Evolutionary conservation across 1,140 invertebrate species (phyloP).

Genomic region (Lepidurus packardi): DNA sequence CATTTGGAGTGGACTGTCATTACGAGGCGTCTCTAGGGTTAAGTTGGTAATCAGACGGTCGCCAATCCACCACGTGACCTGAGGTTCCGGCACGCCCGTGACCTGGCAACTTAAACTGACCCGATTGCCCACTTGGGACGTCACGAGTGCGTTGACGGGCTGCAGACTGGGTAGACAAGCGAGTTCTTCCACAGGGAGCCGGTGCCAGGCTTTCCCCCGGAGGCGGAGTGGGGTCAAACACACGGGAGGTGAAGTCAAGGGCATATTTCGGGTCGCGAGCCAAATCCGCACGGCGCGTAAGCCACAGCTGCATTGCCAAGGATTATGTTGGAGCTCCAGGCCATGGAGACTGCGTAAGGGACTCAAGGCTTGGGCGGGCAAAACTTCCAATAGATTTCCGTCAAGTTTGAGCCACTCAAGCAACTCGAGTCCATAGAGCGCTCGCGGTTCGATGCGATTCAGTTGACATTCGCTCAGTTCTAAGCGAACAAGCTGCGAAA

Average conservation of each 20-base stretch:
- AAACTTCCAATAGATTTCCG: constrained; percentile 60
- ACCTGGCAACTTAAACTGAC: constrained; percentile 66
- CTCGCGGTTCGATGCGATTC: constrained; percentile 56
- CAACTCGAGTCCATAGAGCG: constrained; percentile 62
- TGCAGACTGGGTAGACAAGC: constrained; percentile 59
- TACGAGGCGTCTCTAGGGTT: constrained; percentile 20
- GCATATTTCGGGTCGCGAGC: constrained; percentile 70
- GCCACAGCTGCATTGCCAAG: constrained; percentile 73
- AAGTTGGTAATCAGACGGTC: constrained; percentile 45
- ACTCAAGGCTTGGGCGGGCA: constrained; percentile 57
- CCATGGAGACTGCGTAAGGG: constrained; percentile 63
- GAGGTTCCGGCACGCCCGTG: constrained; percentile 60
- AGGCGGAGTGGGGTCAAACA: constrained; percentile 59
- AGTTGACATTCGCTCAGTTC: constrained; percentile 66
- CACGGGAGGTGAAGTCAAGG: constrained; percentile 59
- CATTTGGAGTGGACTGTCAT: not conserved
- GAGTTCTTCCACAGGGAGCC: constrained; percentile 68
- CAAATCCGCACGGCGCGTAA: constrained; percentile 66
- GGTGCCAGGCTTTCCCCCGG: constrained; percentile 60
- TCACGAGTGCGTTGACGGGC: constrained; percentile 35
- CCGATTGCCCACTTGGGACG: constrained; percentile 59
- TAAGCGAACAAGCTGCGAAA: constrained; percentile 63
- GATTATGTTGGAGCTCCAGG: constrained; percentile 66
- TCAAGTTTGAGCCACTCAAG: constrained; percentile 70
- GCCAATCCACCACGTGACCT: constrained; percentile 52